Percentiles rank a stretch among this genome's conserved stretches.
Conservation (phyloP, 2,888 invertebrate species). For the Chymomyza procnemis region DNA sequence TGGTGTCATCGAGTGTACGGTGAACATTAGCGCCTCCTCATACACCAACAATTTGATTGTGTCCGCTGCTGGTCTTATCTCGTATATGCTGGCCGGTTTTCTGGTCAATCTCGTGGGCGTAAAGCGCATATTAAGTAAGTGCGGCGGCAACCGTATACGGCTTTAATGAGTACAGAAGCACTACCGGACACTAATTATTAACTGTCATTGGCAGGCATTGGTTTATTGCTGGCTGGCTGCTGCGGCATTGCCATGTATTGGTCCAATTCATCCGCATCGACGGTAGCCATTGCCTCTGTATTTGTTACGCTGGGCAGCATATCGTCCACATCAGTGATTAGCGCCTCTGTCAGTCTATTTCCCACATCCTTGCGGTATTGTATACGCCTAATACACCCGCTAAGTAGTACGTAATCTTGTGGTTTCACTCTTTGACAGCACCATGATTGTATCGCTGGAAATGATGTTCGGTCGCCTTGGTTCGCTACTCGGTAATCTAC, state of each 20-base stretch:
- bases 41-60: conserved; percentile 85
- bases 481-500: conserved; percentile 84
- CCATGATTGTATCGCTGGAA: conserved; percentile 85
- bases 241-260: conserved; percentile 81
- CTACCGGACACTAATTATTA: background rate
- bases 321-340: conserved; percentile 66
- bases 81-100: conserved; percentile 81
- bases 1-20: conserved; percentile 25
- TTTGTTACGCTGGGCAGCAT: conserved; percentile 78
- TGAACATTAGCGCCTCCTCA: conserved; percentile 80
- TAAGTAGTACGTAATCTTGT: background rate
- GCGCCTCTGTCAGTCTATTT: conserved; percentile 71
- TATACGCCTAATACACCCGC: conserved; percentile 2
- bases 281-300: conserved; percentile 81
- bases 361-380: conserved; percentile 74
- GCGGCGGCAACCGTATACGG: background rate
- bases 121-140: conserved; percentile 80
- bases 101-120: conserved; percentile 81
- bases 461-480: conserved; percentile 86
- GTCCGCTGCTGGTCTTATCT: conserved; percentile 81
- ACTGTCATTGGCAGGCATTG: conserved; percentile 61
- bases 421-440: conserved; percentile 78
- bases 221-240: conserved; percentile 78
- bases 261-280: conserved; percentile 79
- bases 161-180: background rate